These are phyloP conservation scores for Troides helena DNA, from an alignment of 2,888 invertebrate species.

Conservation along the genomic window DNA sequence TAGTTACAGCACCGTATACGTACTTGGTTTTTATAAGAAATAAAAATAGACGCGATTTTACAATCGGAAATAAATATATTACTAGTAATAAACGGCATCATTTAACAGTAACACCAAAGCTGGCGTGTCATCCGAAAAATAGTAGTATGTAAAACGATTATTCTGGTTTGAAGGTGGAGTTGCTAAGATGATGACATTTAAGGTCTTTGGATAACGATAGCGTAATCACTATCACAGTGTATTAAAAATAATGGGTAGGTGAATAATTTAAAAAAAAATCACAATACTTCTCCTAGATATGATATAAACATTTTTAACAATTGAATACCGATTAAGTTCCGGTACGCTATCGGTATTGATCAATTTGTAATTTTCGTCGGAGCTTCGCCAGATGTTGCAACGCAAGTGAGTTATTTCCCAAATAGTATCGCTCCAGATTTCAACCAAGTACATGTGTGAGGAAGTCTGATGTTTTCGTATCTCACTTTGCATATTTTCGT, in stretches of 20 bases:
- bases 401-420: constrained; percentile 26
- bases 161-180: neutral
- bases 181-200: too few relatives aligned
- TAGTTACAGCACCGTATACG: neutral
- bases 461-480: constrained; percentile 32
- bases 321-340: constrained; percentile 18
- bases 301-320: neutral
- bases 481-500: constrained; percentile 44
- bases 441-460: constrained; percentile 18
- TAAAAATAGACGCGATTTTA: neutral
- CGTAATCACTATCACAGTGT: too few relatives aligned
- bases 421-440: constrained; percentile 27
- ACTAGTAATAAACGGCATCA: neutral
- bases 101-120: too few relatives aligned
- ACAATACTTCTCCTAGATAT: neutral
- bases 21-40: neutral
- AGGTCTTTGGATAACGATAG: too few relatives aligned
- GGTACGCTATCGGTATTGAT: constrained; percentile 21
- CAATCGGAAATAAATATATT: neutral
- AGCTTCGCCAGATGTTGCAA: constrained; percentile 29
- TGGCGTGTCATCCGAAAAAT: too few relatives aligned
- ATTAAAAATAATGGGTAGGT: too few relatives aligned
- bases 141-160: too few relatives aligned
- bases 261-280: neutral
- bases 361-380: constrained; percentile 30